Evolutionary conservation across 2,113 vertebrate species (phyloP).

Genomic region (Thinocorus orbignyianus): DNA sequence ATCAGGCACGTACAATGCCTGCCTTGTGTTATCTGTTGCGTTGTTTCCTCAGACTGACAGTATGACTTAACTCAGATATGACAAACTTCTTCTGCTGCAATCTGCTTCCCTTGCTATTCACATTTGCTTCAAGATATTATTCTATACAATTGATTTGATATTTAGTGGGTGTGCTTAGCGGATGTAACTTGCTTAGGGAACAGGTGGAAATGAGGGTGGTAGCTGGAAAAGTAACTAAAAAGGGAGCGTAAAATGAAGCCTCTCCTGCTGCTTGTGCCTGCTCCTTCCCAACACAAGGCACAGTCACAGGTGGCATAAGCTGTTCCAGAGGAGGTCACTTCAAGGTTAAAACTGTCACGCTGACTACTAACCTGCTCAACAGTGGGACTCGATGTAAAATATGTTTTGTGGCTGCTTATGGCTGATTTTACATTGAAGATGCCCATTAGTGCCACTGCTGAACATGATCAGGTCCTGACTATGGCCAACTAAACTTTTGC

Average conservation of each 20-base stretch:
- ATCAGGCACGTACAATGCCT: neutral
- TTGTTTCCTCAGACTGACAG: neutral
- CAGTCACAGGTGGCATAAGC: neutral
- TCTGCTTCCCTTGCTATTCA: neutral
- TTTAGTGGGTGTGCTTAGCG: neutral
- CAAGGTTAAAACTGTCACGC: neutral
- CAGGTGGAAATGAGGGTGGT: conserved; percentile 46
- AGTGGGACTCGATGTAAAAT: neutral
- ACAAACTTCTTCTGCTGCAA: neutral
- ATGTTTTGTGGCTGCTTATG: neutral
- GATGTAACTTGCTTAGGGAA: neutral
- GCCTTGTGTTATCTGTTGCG: neutral
- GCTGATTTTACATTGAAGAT: neutral
- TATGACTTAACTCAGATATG: neutral
- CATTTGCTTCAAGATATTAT: neutral
- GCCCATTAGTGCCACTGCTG: neutral
- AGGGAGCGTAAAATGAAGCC: neutral
- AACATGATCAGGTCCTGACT: neutral
- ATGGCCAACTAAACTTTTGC: neutral
- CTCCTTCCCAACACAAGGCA: neutral
- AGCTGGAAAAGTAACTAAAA: conserved; percentile 6
- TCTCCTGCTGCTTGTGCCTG: neutral
- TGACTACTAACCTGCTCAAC: neutral
- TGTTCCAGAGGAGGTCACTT: neutral
- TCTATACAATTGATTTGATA: neutral